phyloP scores from a whole-genome alignment of 2,888 invertebrate genomes.

The Lacanobia wlatinum region DNA sequence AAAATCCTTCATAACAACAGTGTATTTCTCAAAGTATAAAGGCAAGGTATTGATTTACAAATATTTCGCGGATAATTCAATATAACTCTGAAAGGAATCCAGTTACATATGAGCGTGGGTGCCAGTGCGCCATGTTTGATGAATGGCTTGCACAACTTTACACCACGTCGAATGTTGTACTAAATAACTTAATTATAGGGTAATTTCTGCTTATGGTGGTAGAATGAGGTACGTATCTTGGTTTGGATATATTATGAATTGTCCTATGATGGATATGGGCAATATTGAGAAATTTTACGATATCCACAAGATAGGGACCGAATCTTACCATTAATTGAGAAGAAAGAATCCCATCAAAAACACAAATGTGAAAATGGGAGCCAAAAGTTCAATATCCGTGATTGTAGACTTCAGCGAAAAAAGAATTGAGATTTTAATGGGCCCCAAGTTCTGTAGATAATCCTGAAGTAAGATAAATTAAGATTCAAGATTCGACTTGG shows the following conservation, averaged over 20 bases:
- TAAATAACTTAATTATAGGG: conserved; percentile 41
- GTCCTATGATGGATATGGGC: not conserved
- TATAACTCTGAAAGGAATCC: conserved; percentile 59
- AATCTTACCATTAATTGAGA: not conserved
- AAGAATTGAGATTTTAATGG: too few relatives aligned
- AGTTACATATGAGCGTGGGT: conserved; percentile 64
- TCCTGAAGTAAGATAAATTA: too few relatives aligned
- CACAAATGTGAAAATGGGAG: too few relatives aligned
- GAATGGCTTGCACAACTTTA: conserved; percentile 60
- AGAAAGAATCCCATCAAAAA: too few relatives aligned
- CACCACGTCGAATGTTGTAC: conserved; percentile 26
- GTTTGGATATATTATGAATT: not conserved
- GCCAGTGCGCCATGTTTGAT: conserved; percentile 52
- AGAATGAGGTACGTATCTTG: not conserved
- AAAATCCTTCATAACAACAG: conserved; percentile 41
- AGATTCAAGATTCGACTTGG: too few relatives aligned
- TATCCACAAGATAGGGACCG: not conserved
- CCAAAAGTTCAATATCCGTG: too few relatives aligned
- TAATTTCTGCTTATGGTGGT: conserved; percentile 12
- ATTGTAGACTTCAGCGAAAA: too few relatives aligned
- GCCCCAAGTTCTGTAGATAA: too few relatives aligned
- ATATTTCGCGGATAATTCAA: conserved; percentile 60
- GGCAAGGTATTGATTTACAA: conserved; percentile 64
- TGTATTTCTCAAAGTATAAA: conserved; percentile 34
- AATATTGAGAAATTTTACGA: not conserved